Conservation (phyloP, 2,113 vertebrate genomes). For the Copsychus sechellarum region DNA sequence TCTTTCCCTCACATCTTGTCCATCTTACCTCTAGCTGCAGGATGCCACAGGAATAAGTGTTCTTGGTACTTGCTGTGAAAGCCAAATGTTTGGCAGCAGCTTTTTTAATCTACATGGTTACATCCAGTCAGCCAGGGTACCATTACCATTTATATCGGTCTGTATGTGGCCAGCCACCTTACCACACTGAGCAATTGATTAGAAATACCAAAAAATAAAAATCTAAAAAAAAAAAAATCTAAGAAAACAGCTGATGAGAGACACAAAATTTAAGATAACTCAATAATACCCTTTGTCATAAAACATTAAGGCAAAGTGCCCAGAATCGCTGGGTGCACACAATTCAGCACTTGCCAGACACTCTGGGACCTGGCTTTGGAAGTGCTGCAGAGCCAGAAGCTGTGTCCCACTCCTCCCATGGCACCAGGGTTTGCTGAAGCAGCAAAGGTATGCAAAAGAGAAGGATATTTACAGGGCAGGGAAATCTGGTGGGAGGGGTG, state of each 20-base stretch:
- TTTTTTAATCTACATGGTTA: neutral
- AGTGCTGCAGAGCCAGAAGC: neutral
- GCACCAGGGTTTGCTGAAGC: neutral
- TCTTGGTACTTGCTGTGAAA: neutral
- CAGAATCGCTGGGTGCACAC: neutral
- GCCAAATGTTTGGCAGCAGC: constrained; percentile 23
- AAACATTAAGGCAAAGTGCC: neutral
- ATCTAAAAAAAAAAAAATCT: rapidly evolving
- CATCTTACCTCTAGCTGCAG: constrained; percentile 16
- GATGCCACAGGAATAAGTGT: neutral
- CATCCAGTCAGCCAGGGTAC: neutral
- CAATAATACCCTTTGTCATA: neutral
- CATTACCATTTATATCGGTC: neutral
- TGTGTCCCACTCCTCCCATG: too few species aligned
- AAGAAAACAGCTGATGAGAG: neutral
- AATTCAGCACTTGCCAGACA: neutral
- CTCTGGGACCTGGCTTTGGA: neutral
- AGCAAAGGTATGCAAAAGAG: neutral
- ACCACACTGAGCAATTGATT: neutral
- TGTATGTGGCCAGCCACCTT: neutral
- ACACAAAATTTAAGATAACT: neutral
- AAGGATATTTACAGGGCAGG: neutral
- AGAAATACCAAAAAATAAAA: neutral
- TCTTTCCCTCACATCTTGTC: neutral
- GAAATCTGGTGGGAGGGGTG: neutral